These are phyloP conservation scores for Bombyx mori DNA, from an alignment of 1,140 invertebrate genomes.

Conservation along the genomic window ASM3026992v2 NC_085123.1:234001-234500, in stretches of 20 bases:
- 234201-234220: constrained; percentile 6
- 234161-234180: constrained; percentile 1
- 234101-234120: background rate
- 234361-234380: background rate
- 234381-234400: background rate
- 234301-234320: background rate
- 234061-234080: no score
- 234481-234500: constrained; percentile 62
- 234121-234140: constrained; percentile 5
- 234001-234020: no score
- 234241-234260: background rate
- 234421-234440: constrained; percentile 3
- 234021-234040: no score
- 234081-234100: background rate
- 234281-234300: constrained; percentile 4
- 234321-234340: constrained; percentile 1
- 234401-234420: constrained; percentile 1
- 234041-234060: no score
- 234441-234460: constrained; percentile 20
- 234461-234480: constrained; percentile 32
- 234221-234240: constrained; percentile 4
- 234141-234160: constrained; percentile 9
- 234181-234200: background rate
- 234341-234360: constrained; percentile 1
- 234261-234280: constrained; percentile 3